phyloP scores from a whole-genome alignment of 1,140 invertebrate species.

The Pentalonia nigronervosa region DNA sequence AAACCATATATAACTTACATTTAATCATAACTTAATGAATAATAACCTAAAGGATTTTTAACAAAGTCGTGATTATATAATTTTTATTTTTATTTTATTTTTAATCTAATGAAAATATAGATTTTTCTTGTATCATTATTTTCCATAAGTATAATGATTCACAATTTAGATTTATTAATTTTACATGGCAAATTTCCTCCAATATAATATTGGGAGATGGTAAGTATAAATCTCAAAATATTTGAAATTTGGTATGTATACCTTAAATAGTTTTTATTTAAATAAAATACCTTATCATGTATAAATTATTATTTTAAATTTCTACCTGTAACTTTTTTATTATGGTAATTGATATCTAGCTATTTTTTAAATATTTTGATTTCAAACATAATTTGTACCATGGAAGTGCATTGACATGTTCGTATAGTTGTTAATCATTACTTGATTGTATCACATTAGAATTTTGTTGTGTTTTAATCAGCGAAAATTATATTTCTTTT shows the following conservation, averaged over 20 bases:
- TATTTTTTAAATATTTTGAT: not conserved
- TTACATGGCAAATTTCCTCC: not conserved
- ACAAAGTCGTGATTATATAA: slow-evolving; percentile 3
- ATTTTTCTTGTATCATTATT: slow-evolving; percentile 3
- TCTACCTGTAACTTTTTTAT: not conserved
- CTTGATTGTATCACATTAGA: not conserved
- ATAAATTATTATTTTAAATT: slow-evolving; percentile 7
- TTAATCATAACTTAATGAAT: not conserved
- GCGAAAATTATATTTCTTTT: not conserved
- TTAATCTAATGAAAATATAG: not conserved
- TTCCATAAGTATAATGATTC: not conserved
- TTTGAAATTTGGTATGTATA: slow-evolving; percentile 31
- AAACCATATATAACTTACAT: not conserved
- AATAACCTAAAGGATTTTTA: not conserved
- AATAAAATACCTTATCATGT: slow-evolving; percentile 26
- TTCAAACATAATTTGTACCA: not conserved
- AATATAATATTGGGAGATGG: not conserved
- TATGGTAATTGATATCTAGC: not conserved
- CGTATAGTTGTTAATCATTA: not conserved
- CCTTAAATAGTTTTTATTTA: slow-evolving; percentile 23
- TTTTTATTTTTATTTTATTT: slow-evolving; percentile 25
- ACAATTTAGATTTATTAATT: slow-evolving; percentile 16
- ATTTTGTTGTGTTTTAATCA: not conserved
- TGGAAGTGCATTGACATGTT: not conserved
- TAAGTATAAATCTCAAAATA: not conserved